Conservation (phyloP, 37 sponge, comb jelly and placozoan species). For the Oscarella lobularis region DNA sequence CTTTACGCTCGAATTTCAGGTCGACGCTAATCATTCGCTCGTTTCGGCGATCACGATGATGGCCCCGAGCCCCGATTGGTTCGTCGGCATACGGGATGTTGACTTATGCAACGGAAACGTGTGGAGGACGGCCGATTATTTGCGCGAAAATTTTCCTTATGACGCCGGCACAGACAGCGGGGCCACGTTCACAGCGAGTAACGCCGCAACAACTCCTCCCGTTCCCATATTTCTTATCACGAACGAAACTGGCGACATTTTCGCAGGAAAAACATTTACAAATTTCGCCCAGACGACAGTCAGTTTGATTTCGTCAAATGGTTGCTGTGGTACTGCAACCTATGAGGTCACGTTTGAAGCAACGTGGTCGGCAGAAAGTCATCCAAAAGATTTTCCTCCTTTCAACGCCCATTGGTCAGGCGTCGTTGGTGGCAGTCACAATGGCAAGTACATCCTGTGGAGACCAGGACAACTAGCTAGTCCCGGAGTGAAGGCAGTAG, state of each 20-base stretch:
- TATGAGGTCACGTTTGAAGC: constrained; percentile 4
- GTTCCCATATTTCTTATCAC: neutral
- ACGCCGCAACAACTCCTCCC: neutral
- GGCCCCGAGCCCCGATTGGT: constrained; percentile 6
- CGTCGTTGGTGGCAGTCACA: neutral
- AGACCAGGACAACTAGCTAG: neutral
- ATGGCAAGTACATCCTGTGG: constrained; percentile 2
- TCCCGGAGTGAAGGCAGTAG: neutral
- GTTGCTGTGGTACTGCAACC: neutral
- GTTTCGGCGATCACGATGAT: neutral
- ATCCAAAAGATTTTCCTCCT: neutral
- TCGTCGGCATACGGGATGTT: neutral
- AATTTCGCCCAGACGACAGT: no score
- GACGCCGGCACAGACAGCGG: constrained; percentile 6
- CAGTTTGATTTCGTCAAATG: neutral
- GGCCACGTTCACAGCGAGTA: neutral
- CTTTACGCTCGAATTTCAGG: no score
- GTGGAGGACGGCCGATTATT: neutral
- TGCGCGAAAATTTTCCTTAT: neutral
- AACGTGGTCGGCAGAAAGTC: neutral
- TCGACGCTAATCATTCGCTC: neutral
- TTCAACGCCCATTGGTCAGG: neutral
- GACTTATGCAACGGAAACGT: neutral
- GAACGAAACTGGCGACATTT: no score
- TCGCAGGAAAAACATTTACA: no score